Base-by-base conservation (phyloP, 2,797 vertebrate species). In the Manis pentadactyla region DNA sequence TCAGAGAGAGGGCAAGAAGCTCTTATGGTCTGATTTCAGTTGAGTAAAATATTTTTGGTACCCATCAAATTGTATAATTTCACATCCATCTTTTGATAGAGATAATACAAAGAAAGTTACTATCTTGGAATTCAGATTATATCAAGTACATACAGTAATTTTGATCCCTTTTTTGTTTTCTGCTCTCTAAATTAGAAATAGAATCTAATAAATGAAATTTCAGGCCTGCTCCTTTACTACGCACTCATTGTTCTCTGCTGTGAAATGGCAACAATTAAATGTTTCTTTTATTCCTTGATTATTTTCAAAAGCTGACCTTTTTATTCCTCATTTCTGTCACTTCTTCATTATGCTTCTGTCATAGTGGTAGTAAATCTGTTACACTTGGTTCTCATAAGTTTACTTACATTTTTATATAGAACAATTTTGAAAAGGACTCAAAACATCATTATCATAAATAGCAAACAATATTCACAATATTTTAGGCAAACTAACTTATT, bases 151-250 rank as follows among this genome's bases (percentile, higher is more conserved):
- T 42, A 63, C 7, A 74, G 37, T 91, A 46, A 85, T 93, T 93
- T 84, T 53, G 15, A 77, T 89, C 59, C 11, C 37, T 63, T 29
- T 82, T 64, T 74, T 78, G 46, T 46, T 46, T 46, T 46, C 11
- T 46, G 11, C 46, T 19, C n/a, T 49, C 85, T 6, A 61, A 85
- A 25, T 79, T 75, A 64, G 10, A 92, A 81, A 29, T 95, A 31
- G n/a, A 63, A 75, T 78, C 34, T 90, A 49, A 79, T 61, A 97
- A 69, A 51, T 68, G 25, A 81, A 87, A 79, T 74, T 63, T 77
- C 17, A 79, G 23, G 4, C 14, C 55, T 66, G 14, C n/a, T 73
- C 27, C 37, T 57, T 61, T 73, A 39, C 61, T 74, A 19, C 42
- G n/a, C 1, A 2, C 2, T 83, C 63, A 5, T 64, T 69, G 21